Evolutionary conservation across 2,113 vertebrate genomes (phyloP).

Genomic region (Dipodomys merriami): DNA sequence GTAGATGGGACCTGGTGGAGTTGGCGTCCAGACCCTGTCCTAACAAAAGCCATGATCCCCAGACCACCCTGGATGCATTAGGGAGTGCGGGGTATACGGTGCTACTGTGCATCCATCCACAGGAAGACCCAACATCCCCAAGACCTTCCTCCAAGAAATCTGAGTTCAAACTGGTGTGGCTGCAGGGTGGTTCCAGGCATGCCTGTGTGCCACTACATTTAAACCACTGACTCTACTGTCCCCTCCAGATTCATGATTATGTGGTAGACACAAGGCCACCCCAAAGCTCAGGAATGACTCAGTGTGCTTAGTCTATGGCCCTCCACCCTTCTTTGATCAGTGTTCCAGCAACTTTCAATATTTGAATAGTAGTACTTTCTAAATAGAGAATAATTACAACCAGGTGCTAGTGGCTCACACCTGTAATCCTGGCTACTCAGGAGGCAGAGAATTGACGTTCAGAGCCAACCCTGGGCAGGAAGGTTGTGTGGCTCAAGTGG

Average conservation of each 20-base stretch:
- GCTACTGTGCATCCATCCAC: fast-evolving
- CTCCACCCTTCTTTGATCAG: not conserved
- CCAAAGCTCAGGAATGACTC: fast-evolving
- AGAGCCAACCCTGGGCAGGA: too few relatives aligned
- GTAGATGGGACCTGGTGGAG: not conserved
- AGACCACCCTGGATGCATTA: not conserved
- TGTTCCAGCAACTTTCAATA: not conserved
- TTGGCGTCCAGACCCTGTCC: not conserved
- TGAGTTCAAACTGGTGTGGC: not conserved
- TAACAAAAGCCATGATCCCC: not conserved
- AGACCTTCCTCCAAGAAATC: too few relatives aligned
- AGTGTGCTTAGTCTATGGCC: fast-evolving
- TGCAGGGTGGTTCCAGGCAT: fast-evolving
- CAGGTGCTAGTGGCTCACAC: too few relatives aligned
- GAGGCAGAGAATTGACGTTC: too few relatives aligned
- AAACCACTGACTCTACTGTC: not conserved
- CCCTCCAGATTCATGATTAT: too few relatives aligned
- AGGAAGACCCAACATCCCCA: not conserved
- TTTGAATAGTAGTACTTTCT: not conserved
- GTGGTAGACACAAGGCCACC: too few relatives aligned
- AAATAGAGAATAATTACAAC: not conserved
- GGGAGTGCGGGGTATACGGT: not conserved
- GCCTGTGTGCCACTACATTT: not conserved
- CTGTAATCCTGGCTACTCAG: too few relatives aligned
- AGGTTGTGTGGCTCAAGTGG: too few relatives aligned